Evolutionary conservation across 2,888 invertebrate species (phyloP).

Genomic region (Hartigia nigra): DNA sequence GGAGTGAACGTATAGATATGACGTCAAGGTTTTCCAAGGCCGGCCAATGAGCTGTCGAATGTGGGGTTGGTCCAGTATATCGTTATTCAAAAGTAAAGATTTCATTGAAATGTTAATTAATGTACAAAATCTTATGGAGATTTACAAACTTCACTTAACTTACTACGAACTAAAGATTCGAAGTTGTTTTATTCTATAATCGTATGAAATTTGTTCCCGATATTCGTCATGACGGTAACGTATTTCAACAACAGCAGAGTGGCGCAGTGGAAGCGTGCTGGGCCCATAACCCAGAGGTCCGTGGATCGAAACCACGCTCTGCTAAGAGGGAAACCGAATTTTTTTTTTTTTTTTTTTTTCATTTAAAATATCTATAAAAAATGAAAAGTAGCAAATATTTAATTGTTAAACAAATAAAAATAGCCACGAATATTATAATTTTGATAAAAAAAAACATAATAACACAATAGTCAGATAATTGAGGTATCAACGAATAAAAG

Average conservation of each 20-base stretch:
- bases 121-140: background rate
- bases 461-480: background rate
- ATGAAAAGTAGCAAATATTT: background rate
- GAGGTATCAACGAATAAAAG: background rate
- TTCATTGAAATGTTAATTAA: background rate
- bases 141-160: background rate
- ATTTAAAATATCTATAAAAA: slow-evolving; percentile 6
- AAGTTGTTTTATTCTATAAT: background rate
- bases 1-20: background rate
- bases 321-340: slow-evolving; percentile 64
- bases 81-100: background rate
- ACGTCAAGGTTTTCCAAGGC: background rate
- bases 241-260: slow-evolving; percentile 72
- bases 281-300: slow-evolving; percentile 92
- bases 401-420: no score
- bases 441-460: background rate
- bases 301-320: slow-evolving; percentile 91
- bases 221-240: background rate
- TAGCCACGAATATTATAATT: background rate
- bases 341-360: no score
- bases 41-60: background rate
- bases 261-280: slow-evolving; percentile 88
- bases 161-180: background rate
- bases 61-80: background rate
- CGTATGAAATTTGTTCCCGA: background rate